These are phyloP conservation scores for Hirtodrosophila trivittata DNA, from an alignment of 2,888 invertebrate genomes.

Conservation along the genomic window DNA sequence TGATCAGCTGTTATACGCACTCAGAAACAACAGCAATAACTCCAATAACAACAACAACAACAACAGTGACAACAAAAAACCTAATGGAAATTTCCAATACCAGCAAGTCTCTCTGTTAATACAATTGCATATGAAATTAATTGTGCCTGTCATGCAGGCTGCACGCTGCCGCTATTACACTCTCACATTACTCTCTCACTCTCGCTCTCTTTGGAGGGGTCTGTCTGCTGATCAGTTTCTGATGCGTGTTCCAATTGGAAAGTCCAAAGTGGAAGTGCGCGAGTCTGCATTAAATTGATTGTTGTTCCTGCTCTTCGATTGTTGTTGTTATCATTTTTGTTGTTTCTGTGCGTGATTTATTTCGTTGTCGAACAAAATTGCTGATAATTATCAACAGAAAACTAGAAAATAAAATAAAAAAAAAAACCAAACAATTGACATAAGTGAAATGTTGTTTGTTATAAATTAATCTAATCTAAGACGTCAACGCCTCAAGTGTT, in stretches of 20 bases:
- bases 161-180: slow-evolving; percentile 12
- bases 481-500: slow-evolving; percentile 51
- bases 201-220: slow-evolving; percentile 19
- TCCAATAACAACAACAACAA: slow-evolving; percentile 10
- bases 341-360: slow-evolving; percentile 58
- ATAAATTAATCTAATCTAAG: slow-evolving; percentile 65
- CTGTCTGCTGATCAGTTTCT: slow-evolving; percentile 46
- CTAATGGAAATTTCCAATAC: slow-evolving; percentile 72
- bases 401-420: not conserved
- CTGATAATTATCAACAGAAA: slow-evolving; percentile 49
- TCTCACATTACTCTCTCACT: slow-evolving; percentile 2
- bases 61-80: slow-evolving; percentile 24
- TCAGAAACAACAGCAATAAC: slow-evolving; percentile 20
- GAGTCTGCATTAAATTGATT: slow-evolving; percentile 48
- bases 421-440: slow-evolving; percentile 24
- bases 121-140: slow-evolving; percentile 56
- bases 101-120: slow-evolving; percentile 50
- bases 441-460: slow-evolving; percentile 38
- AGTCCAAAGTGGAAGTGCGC: slow-evolving; percentile 59
- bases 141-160: slow-evolving; percentile 48
- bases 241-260: slow-evolving; percentile 61
- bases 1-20: slow-evolving; percentile 66
- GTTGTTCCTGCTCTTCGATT: slow-evolving; percentile 18
- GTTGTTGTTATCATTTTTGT: slow-evolving; percentile 26
- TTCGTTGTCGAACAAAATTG: slow-evolving; percentile 54